Evolutionary conservation across 2,888 invertebrate species (phyloP).

Genomic region (Limnephilus rhombicus): DNA sequence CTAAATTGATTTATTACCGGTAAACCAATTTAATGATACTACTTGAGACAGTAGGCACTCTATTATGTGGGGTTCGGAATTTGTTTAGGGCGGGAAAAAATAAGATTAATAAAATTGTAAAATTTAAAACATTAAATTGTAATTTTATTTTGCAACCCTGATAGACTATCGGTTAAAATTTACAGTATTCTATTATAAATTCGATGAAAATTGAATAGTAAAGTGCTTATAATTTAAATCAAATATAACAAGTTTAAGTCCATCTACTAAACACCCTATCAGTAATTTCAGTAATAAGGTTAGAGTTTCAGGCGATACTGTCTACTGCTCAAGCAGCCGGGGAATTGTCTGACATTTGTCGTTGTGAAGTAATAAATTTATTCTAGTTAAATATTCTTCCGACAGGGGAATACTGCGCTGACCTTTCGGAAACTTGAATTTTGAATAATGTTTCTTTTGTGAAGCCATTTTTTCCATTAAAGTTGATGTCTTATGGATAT

Average conservation of each 20-base stretch:
- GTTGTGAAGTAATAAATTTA: background rate
- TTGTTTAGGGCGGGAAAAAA: too few species aligned
- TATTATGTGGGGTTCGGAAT: too few species aligned
- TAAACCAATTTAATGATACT: too few species aligned
- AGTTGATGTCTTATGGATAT: background rate
- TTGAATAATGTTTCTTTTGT: background rate
- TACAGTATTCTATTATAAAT: too few species aligned
- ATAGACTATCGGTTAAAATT: too few species aligned
- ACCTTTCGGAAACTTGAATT: background rate
- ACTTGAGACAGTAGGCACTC: too few species aligned
- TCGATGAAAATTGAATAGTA: background rate
- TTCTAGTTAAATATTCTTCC: background rate
- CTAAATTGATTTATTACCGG: too few species aligned
- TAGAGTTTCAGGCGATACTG: background rate
- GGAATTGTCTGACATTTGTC: constrained; percentile 3
- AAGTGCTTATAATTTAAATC: background rate
- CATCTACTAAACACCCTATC: background rate
- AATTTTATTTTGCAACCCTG: too few species aligned
- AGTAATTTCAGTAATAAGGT: background rate
- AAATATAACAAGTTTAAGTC: background rate
- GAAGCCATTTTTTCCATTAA: background rate
- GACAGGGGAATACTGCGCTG: background rate
- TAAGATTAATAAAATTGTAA: too few species aligned
- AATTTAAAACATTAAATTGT: too few species aligned
- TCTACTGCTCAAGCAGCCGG: background rate